phyloP scores from a whole-genome alignment of 2,888 invertebrate genomes.

The Melitaea athalia region DNA sequence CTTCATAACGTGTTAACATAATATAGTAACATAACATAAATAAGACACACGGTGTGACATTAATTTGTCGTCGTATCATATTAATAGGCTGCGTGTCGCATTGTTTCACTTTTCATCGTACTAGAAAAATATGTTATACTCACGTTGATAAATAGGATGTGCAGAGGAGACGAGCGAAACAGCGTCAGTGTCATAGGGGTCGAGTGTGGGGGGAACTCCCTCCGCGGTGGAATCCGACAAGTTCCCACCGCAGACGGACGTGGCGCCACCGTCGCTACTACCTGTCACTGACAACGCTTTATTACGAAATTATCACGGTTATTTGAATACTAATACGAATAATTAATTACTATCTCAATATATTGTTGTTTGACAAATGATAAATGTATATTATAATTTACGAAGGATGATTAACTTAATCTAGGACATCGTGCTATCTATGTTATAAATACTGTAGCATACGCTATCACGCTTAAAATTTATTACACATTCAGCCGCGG shows the following conservation, averaged over 20 bases:
- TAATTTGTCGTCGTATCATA: not conserved
- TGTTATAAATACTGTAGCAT: too few relatives aligned
- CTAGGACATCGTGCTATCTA: too few relatives aligned
- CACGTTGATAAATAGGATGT: constrained; percentile 88
- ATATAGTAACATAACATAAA: too few relatives aligned
- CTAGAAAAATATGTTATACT: constrained; percentile 56
- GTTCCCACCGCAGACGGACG: constrained; percentile 90
- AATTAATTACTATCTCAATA: not conserved
- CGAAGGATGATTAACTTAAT: too few relatives aligned
- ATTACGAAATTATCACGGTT: constrained; percentile 23
- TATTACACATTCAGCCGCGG: too few relatives aligned
- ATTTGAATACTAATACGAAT: not conserved
- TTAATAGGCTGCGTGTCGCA: not conserved
- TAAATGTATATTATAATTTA: not conserved
- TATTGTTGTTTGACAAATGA: not conserved
- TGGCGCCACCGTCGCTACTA: constrained; percentile 92
- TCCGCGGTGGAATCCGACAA: constrained; percentile 90
- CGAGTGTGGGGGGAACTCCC: constrained; percentile 85
- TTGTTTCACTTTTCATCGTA: too few relatives aligned
- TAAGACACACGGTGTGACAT: too few relatives aligned
- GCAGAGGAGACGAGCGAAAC: constrained; percentile 87
- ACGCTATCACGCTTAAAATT: too few relatives aligned
- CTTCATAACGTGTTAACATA: too few relatives aligned
- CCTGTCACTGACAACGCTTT: constrained; percentile 65
- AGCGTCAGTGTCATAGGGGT: constrained; percentile 87